Conservation (phyloP, 1,140 invertebrate species). For the Aphelenchoides besseyi region DNA sequence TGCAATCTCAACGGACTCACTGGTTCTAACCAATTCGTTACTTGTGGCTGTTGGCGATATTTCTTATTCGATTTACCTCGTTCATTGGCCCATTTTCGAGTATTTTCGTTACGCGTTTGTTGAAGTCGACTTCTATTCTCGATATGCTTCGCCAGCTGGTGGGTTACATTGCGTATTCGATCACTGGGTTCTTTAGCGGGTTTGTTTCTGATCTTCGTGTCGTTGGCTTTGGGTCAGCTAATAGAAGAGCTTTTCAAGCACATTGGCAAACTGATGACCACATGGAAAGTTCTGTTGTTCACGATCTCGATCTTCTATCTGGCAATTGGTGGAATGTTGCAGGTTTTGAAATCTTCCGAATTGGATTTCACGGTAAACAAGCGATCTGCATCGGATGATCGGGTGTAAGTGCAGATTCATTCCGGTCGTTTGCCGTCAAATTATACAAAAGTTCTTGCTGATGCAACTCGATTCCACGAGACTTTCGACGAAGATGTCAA, state of each 20-base stretch:
- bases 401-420: not conserved
- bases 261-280: not conserved
- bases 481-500: not conserved
- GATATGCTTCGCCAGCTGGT: not conserved
- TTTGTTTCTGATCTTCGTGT: not conserved
- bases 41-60: not conserved
- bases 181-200: not conserved
- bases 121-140: not conserved
- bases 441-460: not conserved
- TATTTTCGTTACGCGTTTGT: not conserved
- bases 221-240: not conserved
- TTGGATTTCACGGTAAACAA: not conserved
- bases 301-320: not conserved
- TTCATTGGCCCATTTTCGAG: not conserved
- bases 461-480: not conserved
- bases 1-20: not conserved
- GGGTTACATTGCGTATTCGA: not conserved
- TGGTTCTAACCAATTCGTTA: not conserved
- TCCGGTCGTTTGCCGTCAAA: not conserved
- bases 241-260: not conserved
- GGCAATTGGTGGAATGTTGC: not conserved
- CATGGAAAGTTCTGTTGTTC: not conserved
- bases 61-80: not conserved
- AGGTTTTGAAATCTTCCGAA: not conserved
- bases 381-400: not conserved